Conservation (phyloP, 2,113 vertebrate genomes). For the Archilochus colubris region DNA sequence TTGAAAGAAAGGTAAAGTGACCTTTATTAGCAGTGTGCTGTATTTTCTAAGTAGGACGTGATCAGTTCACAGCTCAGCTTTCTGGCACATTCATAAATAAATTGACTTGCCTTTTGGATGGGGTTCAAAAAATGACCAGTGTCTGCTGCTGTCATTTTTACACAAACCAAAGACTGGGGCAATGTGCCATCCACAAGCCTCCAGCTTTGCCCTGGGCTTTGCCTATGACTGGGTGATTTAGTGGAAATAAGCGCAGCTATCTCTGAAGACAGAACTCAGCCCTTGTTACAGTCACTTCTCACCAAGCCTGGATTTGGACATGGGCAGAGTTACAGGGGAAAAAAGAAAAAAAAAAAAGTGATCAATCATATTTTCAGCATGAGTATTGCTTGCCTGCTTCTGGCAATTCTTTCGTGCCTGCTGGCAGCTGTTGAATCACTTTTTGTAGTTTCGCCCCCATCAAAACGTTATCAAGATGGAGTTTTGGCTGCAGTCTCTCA, state of each 20-base stretch:
- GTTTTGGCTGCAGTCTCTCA: constrained; percentile 25
- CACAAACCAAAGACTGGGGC: rapidly evolving
- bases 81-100: not conserved
- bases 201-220: not conserved
- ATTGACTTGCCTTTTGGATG: not conserved
- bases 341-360: not conserved
- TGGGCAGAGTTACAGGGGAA: not conserved
- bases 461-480: constrained; percentile 53
- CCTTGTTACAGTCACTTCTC: not conserved
- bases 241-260: not conserved
- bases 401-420: not conserved
- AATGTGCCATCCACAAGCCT: not conserved
- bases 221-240: not conserved
- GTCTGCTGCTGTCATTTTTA: not conserved
- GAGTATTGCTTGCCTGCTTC: not conserved
- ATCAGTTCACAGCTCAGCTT: not conserved
- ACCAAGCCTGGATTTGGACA: not conserved
- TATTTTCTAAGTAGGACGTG: not conserved
- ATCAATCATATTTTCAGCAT: constrained; percentile 47
- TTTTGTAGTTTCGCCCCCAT: constrained; percentile 42
- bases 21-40: not conserved
- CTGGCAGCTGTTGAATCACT: constrained; percentile 16
- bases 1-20: not conserved
- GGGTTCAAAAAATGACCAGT: not conserved
- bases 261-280: not conserved